Evolutionary conservation across 2,888 invertebrate species (phyloP), one percentile per base, ranked within the genome.

Genomic region (Cyclophora punctaria): DNA sequence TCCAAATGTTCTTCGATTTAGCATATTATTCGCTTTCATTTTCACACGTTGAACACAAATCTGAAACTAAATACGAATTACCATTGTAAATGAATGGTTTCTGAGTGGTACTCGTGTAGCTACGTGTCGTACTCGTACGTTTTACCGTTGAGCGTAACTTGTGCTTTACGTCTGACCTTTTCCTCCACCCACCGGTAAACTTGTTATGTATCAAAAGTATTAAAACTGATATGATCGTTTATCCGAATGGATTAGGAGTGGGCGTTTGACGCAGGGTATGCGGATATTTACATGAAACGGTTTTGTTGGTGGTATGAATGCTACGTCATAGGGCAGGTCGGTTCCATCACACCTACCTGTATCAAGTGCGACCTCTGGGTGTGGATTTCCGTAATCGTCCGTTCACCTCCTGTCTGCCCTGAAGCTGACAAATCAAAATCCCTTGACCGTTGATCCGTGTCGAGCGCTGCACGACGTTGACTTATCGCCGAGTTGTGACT

Each of bases 361-460:
- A 20, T 20, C 20, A 43, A 4, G 59, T 58, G 52, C 60, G 81
- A 73, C 81, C 82, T 80, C 74, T 68, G 58, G 61, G 59, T 65
- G 56, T 51, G 68, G 63, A 67, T 75, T 85, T 84, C 85, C 84
- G 83, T 77, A 76, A 77, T 75, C 79, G 83, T 78, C 59, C 84
- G 62, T 83, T 87, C 80, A 84, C 80, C 84, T 83, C 64, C 71
- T 53, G 59, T 61, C 67, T 67, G 20, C 2, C 20, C 20, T 37
- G 5, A 5, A 37, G 67, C 63, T 69, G 52, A 64, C 58, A 63
- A 55, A 56, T 66, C 55, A 61, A 56, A 65, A 56, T 56, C 63
- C 60, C 62, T 65, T 63, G 62, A 66, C 54, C 58, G 53, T 47
- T 53, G 51, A 48, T 55, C 55, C 53, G 50, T 52, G 49, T 48